phyloP scores from a whole-genome alignment of 35 echinoderm and acorn worm genomes.

The Hemicentrotus pulcherrimus region DNA sequence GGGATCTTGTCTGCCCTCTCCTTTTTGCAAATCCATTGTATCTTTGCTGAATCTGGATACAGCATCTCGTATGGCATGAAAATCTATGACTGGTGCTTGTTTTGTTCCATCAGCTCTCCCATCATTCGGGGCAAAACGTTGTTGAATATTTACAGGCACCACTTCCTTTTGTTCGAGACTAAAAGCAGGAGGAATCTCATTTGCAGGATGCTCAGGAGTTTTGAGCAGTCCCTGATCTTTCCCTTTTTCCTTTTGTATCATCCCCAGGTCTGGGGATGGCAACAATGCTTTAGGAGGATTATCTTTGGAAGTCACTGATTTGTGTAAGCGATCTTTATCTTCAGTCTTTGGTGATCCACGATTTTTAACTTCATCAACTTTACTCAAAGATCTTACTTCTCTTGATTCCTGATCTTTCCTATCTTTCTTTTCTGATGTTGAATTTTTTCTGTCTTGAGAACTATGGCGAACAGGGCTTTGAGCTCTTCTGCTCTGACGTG shows the following conservation, averaged over 20 bases:
- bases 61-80: background rate
- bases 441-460: background rate
- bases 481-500: background rate
- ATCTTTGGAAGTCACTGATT: background rate
- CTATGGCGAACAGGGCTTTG: slow-evolving; percentile 1
- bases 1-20: background rate
- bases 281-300: background rate
- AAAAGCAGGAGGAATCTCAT: background rate
- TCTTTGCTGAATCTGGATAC: background rate
- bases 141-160: background rate
- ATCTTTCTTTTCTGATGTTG: slow-evolving; percentile 2
- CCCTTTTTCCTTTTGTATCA: background rate
- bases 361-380: background rate
- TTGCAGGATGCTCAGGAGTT: background rate
- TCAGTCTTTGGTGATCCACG: background rate
- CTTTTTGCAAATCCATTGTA: background rate
- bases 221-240: slow-evolving; percentile 23
- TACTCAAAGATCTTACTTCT: background rate
- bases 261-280: background rate
- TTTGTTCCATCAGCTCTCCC: background rate
- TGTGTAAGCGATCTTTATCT: background rate
- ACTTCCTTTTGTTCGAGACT: background rate
- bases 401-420: background rate
- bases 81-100: background rate
- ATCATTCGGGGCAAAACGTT: background rate